phyloP scores from a whole-genome alignment of 1,140 invertebrate genomes.

The Leptopilina boulardi region DNA sequence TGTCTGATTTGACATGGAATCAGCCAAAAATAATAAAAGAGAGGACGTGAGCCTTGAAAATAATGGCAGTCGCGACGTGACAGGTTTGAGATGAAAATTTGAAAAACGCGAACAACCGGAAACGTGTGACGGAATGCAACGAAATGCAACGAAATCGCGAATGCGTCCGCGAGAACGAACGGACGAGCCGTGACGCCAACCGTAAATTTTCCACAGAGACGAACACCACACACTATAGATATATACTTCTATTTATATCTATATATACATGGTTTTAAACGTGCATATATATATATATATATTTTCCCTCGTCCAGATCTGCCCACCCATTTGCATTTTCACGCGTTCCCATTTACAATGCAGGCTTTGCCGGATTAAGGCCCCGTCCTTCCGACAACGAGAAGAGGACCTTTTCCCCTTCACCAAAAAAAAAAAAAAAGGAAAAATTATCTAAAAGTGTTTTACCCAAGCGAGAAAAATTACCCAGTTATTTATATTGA shows the following conservation, averaged over 20 bases:
- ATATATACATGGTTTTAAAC: slow-evolving; percentile 38
- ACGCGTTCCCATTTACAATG: slow-evolving; percentile 60
- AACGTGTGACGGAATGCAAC: slow-evolving; percentile 36
- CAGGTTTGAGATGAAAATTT: slow-evolving; percentile 31
- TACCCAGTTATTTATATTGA: neutral
- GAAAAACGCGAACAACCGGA: slow-evolving; percentile 32
- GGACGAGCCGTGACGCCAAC: slow-evolving; percentile 39
- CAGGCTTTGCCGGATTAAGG: slow-evolving; percentile 53
- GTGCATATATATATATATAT: slow-evolving; percentile 20
- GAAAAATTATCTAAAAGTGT: slow-evolving; percentile 17
- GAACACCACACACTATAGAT: slow-evolving; percentile 44
- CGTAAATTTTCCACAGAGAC: slow-evolving; percentile 57
- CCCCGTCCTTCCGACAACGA: slow-evolving; percentile 45
- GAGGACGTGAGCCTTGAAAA: slow-evolving; percentile 23
- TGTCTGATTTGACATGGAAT: slow-evolving; percentile 4
- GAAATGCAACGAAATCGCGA: slow-evolving; percentile 45
- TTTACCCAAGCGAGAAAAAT: neutral
- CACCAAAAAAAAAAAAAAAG: neutral
- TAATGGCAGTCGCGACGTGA: slow-evolving; percentile 29
- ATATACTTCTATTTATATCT: too few relatives aligned
- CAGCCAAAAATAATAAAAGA: slow-evolving; percentile 15
- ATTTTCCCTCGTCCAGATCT: slow-evolving; percentile 43
- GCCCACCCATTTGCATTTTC: slow-evolving; percentile 59
- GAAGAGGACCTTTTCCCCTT: slow-evolving; percentile 15
- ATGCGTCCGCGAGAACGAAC: slow-evolving; percentile 45